Percentiles rank a stretch among this genome's conserved stretches.
Evolutionary conservation across 2,797 vertebrate genomes (phyloP).

Genomic region (Labroides dimidiatus): DNA sequence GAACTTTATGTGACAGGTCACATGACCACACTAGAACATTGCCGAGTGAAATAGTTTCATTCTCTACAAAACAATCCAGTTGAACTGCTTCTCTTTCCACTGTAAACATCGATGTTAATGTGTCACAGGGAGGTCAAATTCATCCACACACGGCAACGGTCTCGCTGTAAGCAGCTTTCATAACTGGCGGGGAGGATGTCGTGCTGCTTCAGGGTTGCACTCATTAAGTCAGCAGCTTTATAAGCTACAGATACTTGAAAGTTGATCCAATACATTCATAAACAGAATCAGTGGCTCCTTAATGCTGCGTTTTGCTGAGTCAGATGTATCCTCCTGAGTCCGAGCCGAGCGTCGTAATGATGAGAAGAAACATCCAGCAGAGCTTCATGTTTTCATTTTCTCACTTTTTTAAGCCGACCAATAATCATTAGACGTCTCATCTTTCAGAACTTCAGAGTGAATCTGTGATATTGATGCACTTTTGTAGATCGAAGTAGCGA

Average conservation of each 20-base stretch:
- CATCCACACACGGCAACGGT: conserved; percentile 17
- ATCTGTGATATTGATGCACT: background rate
- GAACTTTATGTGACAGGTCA: conserved; percentile 1
- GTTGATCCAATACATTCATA: conserved; percentile 19
- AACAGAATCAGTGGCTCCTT: background rate
- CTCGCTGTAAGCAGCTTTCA: conserved; percentile 20
- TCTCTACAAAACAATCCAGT: background rate
- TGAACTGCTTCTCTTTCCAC: background rate
- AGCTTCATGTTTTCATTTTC: background rate
- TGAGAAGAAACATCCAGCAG: background rate
- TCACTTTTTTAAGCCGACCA: conserved; percentile 2
- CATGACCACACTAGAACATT: background rate
- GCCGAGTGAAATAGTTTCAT: background rate
- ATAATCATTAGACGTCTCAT: background rate
- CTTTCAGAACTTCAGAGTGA: background rate
- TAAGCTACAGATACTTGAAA: conserved; percentile 8
- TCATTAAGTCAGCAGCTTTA: conserved; percentile 38
- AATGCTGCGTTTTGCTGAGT: conserved; percentile 18
- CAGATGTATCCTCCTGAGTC: conserved; percentile 6
- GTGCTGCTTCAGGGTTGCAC: conserved; percentile 24
- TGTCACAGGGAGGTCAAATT: conserved; percentile 25
- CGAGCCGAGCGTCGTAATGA: conserved; percentile 1
- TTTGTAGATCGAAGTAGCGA: background rate
- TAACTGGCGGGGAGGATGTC: conserved; percentile 20
- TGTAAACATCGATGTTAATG: conserved; percentile 13